Evolutionary conservation across 2,888 invertebrate species (phyloP), one percentile per base, ranked within the genome.

Genomic region (Lomographa bimaculata): DNA sequence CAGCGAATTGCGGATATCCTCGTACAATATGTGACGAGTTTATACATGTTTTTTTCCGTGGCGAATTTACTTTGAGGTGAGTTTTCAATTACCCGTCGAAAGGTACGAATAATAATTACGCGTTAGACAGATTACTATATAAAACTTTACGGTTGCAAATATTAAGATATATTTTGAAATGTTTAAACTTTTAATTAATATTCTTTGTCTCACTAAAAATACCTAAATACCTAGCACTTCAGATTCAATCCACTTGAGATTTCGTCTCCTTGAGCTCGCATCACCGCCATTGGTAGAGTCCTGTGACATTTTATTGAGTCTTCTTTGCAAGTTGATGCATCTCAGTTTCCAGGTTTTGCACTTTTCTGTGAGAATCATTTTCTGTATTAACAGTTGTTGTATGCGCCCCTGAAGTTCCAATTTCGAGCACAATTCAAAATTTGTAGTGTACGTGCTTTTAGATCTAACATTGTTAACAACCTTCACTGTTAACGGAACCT

Each of bases 381-480:
- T 53, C 11, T 53, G 52, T 14, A 53, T 53, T 29, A 53, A 10
- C 1, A 53, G 23, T 19, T 53, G 52, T 37, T 53, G 40, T 12
- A 50, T 50, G 16, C 50, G 50, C 5, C 52, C 52, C 7, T 43
- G 35, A 2, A 53, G 50, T 2, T 35, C 42, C 9, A 47, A 30
- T 19, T 38, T 52, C 17, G 46, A 24, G 9, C 18, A 27, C 3
- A 21, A 42, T 10, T 46, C 29, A 11, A 41, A 28, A 4, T 32
- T 24, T 26, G 8, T 35, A 28, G 30, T 9, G 28, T 30, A 9
- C 9, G 34, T 10, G 30, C 23, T 17, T 29, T 44, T 35, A 16
- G 33, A 35, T 39, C 42, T 39, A n/a, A 42, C 36, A 14, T 44
- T 41, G 11, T 32, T 20, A 7, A 33, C 26, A 18, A 20, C 6